Conservation (phyloP, 2,797 vertebrate species). For the Myotis findleyi region DNA sequence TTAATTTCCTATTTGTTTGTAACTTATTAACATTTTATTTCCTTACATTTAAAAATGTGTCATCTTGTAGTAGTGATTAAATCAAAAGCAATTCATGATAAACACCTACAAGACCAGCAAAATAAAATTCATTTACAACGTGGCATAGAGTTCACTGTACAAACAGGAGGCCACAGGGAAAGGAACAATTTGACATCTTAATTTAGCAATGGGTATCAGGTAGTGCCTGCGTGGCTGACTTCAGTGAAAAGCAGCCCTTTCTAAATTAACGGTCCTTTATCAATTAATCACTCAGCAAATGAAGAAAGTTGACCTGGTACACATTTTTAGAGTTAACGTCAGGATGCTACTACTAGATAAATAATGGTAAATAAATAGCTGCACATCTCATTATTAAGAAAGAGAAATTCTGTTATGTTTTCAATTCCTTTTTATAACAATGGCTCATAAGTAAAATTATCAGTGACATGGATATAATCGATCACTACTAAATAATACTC, state of each 20-base stretch:
- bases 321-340: conserved; percentile 78
- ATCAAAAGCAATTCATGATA: conserved; percentile 29
- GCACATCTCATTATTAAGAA: conserved; percentile 71
- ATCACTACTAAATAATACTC: conserved; percentile 75
- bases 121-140: conserved; percentile 47
- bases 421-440: conserved; percentile 81
- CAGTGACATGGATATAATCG: conserved; percentile 75
- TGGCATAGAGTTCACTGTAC: background rate
- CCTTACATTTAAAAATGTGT: conserved; percentile 20
- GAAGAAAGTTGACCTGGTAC: conserved; percentile 78
- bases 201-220: conserved; percentile 81
- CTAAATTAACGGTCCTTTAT: conserved; percentile 78
- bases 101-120: conserved; percentile 16
- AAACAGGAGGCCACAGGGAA: conserved; percentile 29
- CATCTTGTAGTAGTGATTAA: conserved; percentile 34
- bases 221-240: conserved; percentile 80
- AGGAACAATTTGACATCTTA: conserved; percentile 58
- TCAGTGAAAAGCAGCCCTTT: conserved; percentile 80
- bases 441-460: conserved; percentile 73
- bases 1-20: conserved; percentile 50
- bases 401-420: conserved; percentile 81
- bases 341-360: conserved; percentile 80
- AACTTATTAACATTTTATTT: conserved; percentile 56
- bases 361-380: conserved; percentile 75
- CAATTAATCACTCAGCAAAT: conserved; percentile 76